These are phyloP conservation scores for Malurus melanocephalus DNA, from an alignment of 2,113 vertebrate genomes.

Conservation along the genomic window DNA sequence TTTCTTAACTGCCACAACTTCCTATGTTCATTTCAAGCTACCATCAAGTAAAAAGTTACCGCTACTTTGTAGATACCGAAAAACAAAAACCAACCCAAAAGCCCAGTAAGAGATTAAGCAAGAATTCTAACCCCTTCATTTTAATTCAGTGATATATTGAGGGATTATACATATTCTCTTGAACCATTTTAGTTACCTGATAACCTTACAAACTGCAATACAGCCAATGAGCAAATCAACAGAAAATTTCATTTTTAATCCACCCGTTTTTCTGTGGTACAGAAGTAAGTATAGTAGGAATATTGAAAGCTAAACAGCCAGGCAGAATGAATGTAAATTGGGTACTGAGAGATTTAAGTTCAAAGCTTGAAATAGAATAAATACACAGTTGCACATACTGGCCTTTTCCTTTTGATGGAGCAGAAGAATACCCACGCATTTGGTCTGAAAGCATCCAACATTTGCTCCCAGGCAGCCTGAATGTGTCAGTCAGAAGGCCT, in stretches of 20 bases:
- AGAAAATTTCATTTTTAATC: not conserved
- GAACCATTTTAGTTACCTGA: not conserved
- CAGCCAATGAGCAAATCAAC: not conserved
- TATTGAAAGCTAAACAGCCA: not conserved
- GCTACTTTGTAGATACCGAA: rapidly evolving
- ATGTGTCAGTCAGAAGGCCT: not conserved
- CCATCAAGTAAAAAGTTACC: not conserved
- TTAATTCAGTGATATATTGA: not conserved
- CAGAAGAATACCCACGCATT: not conserved
- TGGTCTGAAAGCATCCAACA: not conserved
- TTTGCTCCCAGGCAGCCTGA: not conserved
- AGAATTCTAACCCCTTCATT: not conserved
- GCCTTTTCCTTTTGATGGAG: not conserved
- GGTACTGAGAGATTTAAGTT: not conserved
- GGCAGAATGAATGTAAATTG: not conserved
- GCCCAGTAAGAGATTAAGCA: not conserved
- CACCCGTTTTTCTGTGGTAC: not conserved
- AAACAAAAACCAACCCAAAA: not conserved
- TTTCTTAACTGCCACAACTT: not conserved
- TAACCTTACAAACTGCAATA: not conserved
- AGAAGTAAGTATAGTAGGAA: not conserved
- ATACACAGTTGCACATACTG: not conserved
- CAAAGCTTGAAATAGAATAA: not conserved
- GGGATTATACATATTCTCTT: not conserved
- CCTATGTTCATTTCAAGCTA: not conserved